Evolutionary conservation across 1,140 invertebrate species (phyloP), one percentile per base, ranked within the genome.

Genomic region (Penaeus japonicus): DNA sequence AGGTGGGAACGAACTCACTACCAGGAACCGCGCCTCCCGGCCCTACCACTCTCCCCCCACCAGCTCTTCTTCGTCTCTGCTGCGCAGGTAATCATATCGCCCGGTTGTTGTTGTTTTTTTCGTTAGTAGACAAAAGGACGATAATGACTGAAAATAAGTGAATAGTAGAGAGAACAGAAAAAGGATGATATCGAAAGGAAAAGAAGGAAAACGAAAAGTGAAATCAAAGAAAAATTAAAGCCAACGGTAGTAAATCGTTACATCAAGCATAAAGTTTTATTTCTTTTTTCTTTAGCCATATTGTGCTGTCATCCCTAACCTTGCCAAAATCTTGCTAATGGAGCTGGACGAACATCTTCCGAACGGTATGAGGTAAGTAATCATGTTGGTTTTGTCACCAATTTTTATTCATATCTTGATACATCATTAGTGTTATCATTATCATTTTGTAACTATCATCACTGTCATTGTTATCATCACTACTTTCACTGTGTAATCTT

Each of bases 291-390:
- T 35, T 24, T 80, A 88, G 86, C 86, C 86, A 3, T 88, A 82
- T 70, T 88, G 86, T 17, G 32, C 79, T 18, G 86, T 88, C 47
- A 83, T 75, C 20, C 30, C 80, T 1, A n/a, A 32, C 24, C 20
- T 88, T 17, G 86, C 79, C 24, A 88, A 88, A 53, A 88, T 88
- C 55, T 80, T 88, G 24, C 86, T 88, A 10, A 88, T 88, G 86
- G 86, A 88, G 54, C 2, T 82, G 79, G 86, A 88, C 30, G 86
- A 88, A 77, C 86, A 88, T 53, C 80, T 88, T 17, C 86, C 86
- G 30, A 83, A 88, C 24, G 55, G 32, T 27, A 83, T 88, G 35
- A 88, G 86, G 86, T 88, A 59, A 75, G 39, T 47, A 47, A 39
- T 39, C 39, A 4, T 39, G 4, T 39, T n/a, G 1, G 12, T 47